phyloP scores from a whole-genome alignment of 1,140 invertebrate species.

The Ostrea denselamellosa region DNA sequence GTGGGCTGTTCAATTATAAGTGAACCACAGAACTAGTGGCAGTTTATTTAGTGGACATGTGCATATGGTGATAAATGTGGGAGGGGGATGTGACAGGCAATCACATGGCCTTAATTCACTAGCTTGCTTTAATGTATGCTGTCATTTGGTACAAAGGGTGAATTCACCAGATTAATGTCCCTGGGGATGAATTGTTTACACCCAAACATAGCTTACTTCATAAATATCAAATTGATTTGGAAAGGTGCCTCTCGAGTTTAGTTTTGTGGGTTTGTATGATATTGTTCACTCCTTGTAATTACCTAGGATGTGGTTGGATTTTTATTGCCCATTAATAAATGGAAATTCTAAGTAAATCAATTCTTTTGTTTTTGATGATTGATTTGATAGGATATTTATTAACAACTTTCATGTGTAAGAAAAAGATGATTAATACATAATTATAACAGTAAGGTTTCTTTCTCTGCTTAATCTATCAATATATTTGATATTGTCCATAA shows the following conservation, averaged over 20 bases:
- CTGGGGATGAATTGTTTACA: background rate
- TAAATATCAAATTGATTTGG: conserved; percentile 34
- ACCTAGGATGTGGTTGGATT: background rate
- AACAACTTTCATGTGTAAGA: background rate
- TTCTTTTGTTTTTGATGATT: background rate
- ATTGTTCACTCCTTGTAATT: background rate
- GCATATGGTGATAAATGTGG: conserved; percentile 19
- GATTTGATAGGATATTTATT: background rate
- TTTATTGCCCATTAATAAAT: background rate
- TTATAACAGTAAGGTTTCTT: background rate
- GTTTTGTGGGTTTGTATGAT: background rate
- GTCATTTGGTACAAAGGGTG: conserved; percentile 21
- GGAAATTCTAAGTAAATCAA: background rate
- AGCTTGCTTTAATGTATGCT: background rate
- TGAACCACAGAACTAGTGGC: background rate
- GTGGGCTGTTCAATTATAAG: background rate
- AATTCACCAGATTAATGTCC: conserved; percentile 28
- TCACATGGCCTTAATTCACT: conserved; percentile 19
- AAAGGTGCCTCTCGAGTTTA: background rate
- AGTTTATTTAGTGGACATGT: conserved; percentile 25
- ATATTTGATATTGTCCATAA: background rate
- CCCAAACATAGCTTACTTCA: conserved; percentile 4
- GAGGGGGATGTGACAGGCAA: background rate
- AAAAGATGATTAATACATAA: background rate
- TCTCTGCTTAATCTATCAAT: background rate